Percentiles rank a stretch among this genome's conserved stretches.
Conservation (phyloP, 2,113 vertebrate genomes). For the Sinocyclocheilus grahami region DNA sequence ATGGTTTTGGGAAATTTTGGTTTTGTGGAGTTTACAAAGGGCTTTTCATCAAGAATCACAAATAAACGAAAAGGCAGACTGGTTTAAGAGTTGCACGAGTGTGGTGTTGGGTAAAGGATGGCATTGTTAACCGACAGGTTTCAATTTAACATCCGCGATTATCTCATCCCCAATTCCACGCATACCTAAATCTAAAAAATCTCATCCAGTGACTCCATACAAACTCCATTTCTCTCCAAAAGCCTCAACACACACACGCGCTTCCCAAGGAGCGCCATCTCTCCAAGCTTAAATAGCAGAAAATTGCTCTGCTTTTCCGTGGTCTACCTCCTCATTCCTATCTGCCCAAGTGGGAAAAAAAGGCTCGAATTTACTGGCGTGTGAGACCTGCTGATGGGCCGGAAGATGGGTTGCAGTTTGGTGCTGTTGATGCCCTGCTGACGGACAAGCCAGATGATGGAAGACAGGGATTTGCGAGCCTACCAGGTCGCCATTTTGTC, state of each 20-base stretch:
- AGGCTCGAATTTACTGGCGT: constrained; percentile 71
- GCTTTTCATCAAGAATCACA: neutral
- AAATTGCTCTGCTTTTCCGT: constrained; percentile 99
- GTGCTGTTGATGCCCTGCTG: constrained; percentile 32
- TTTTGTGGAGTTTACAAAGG: neutral
- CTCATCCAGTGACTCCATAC: constrained; percentile 89
- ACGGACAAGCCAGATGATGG: constrained; percentile 38
- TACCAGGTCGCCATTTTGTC: constrained; percentile 34
- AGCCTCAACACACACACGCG: constrained; percentile 66
- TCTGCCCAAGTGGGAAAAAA: constrained; percentile 99
- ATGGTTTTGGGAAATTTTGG: constrained; percentile 55
- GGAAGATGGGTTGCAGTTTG: constrained; percentile 76
- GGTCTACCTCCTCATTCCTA: constrained; percentile 97
- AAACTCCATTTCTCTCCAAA: constrained; percentile 79
- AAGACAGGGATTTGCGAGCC: constrained; percentile 9
- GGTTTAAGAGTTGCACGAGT: neutral
- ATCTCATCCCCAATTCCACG: constrained; percentile 98
- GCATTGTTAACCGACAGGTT: constrained; percentile 91
- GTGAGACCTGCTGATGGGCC: constrained; percentile 79
- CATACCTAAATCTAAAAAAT: constrained; percentile 99
- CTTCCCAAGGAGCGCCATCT: constrained; percentile 98
- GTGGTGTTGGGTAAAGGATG: constrained; percentile 54
- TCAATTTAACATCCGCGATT: constrained; percentile 99
- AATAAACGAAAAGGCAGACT: neutral
- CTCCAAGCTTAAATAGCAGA: constrained; percentile 99